phyloP scores from a whole-genome alignment of 2,888 invertebrate genomes.

The Callimorpha dominula region DNA sequence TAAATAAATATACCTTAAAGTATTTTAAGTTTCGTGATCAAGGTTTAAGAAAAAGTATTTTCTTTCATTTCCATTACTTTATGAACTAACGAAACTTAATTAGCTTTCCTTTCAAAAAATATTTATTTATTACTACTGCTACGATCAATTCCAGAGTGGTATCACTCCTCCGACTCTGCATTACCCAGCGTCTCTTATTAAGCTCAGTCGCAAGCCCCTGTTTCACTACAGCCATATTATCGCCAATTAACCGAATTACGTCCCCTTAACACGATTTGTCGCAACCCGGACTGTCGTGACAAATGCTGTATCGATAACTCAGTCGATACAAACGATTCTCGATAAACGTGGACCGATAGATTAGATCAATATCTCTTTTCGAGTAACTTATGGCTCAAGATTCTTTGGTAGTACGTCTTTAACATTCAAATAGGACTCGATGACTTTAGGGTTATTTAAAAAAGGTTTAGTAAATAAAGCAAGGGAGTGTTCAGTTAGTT shows the following conservation, averaged over 20 bases:
- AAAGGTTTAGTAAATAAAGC: not conserved
- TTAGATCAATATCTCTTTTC: constrained; percentile 77
- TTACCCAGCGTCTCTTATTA: not conserved
- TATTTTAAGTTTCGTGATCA: too few relatives aligned
- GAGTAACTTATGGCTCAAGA: constrained; percentile 70
- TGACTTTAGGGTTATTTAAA: not conserved
- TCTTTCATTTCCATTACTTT: too few relatives aligned
- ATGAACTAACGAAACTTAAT: not conserved
- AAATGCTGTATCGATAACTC: constrained; percentile 77
- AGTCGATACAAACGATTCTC: constrained; percentile 72
- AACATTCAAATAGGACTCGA: constrained; percentile 56
- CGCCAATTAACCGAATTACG: constrained; percentile 17
- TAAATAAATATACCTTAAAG: too few relatives aligned
- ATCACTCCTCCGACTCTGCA: not conserved
- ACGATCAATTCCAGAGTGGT: not conserved
- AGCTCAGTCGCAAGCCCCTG: not conserved
- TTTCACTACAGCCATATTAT: not conserved
- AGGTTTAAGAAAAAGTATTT: too few relatives aligned
- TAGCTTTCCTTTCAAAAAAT: not conserved
- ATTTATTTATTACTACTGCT: not conserved
- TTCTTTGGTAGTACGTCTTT: constrained; percentile 51
- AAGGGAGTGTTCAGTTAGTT: too few relatives aligned
- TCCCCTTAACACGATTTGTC: constrained; percentile 52
- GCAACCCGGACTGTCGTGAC: constrained; percentile 73
- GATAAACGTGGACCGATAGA: constrained; percentile 81